A percentile compares a stretch with the other conserved stretches of the same genome.
Evolutionary conservation across 2,797 vertebrate species (phyloP).

Genomic region (Microtus obscurus): DNA sequence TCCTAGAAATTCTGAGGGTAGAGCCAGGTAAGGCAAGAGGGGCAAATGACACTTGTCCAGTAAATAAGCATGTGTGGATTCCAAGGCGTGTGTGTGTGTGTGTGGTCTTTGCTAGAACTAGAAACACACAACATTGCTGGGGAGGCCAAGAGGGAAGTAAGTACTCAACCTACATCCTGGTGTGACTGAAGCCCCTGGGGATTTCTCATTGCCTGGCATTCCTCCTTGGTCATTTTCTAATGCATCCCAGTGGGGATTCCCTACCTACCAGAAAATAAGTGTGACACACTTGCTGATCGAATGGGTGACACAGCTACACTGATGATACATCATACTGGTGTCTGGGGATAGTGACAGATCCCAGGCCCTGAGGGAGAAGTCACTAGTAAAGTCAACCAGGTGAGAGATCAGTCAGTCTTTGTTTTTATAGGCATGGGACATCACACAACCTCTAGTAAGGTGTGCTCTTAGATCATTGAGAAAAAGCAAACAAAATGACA

Average conservation of each 20-base stretch:
- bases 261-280: not conserved
- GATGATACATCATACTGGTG: not conserved
- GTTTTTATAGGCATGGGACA: not conserved
- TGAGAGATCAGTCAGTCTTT: not conserved
- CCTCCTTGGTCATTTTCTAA: not conserved
- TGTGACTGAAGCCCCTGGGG: not conserved
- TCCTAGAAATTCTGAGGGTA: not conserved
- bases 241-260: too few relatives aligned
- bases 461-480: not conserved
- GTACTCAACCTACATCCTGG: not conserved
- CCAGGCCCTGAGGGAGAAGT: not conserved
- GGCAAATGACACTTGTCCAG: not conserved
- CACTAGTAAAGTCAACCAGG: not conserved
- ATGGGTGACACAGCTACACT: not conserved
- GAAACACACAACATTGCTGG: not conserved
- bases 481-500: constrained; percentile 2
- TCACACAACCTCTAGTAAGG: not conserved
- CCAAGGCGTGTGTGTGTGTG: not conserved
- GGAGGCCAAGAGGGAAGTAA: not conserved
- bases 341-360: not conserved
- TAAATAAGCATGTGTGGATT: not conserved
- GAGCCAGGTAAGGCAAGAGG: not conserved
- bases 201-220: not conserved
- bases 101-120: not conserved
- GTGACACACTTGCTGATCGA: not conserved